phyloP scores from a whole-genome alignment of 2,113 vertebrate species.

The Seriola quinqueradiata region DNA sequence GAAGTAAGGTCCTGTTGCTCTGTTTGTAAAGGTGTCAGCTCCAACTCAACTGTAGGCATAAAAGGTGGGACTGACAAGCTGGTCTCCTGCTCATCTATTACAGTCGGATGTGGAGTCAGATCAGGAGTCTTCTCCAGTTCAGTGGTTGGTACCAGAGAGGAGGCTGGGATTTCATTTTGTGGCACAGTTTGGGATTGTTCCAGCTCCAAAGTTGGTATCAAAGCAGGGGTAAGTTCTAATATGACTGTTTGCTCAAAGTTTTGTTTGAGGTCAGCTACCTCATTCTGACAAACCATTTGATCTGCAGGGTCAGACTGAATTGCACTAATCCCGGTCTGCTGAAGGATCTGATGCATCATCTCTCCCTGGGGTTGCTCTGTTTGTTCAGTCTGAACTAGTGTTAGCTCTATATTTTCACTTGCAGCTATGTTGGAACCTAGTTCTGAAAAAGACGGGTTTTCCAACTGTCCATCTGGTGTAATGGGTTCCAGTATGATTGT shows the following conservation, averaged over 20 bases:
- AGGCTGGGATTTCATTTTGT: slow-evolving; percentile 44
- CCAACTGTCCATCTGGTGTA: slow-evolving; percentile 72
- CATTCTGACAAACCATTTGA: slow-evolving; percentile 55
- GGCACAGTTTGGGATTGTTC: slow-evolving; percentile 58
- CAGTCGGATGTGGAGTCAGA: slow-evolving; percentile 16
- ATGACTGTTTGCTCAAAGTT: slow-evolving; percentile 73
- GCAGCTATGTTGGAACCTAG: slow-evolving; percentile 47
- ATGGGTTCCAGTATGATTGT: slow-evolving; percentile 79
- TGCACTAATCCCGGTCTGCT: slow-evolving; percentile 27
- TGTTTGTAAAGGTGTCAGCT: slow-evolving; percentile 50
- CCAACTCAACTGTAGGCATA: slow-evolving; percentile 55
- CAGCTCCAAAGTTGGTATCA: slow-evolving; percentile 69
- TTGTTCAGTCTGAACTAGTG: slow-evolving; percentile 46
- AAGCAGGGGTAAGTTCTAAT: slow-evolving; percentile 76
- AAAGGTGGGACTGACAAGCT: slow-evolving; percentile 27
- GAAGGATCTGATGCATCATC: slow-evolving; percentile 58
- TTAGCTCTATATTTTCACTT: slow-evolving; percentile 54
- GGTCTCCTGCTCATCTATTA: slow-evolving; percentile 29
- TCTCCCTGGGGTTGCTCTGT: slow-evolving; percentile 43
- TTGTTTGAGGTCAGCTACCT: slow-evolving; percentile 45
- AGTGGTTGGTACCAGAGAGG: slow-evolving; percentile 46
- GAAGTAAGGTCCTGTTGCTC: slow-evolving; percentile 49
- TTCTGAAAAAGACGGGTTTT: slow-evolving; percentile 63
- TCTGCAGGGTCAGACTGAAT: slow-evolving; percentile 48
- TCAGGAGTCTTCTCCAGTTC: slow-evolving; percentile 49